Evolutionary conservation across 2,888 invertebrate genomes (phyloP), one percentile per base, ranked within the genome.

Genomic region (Diaphora mendica): DNA sequence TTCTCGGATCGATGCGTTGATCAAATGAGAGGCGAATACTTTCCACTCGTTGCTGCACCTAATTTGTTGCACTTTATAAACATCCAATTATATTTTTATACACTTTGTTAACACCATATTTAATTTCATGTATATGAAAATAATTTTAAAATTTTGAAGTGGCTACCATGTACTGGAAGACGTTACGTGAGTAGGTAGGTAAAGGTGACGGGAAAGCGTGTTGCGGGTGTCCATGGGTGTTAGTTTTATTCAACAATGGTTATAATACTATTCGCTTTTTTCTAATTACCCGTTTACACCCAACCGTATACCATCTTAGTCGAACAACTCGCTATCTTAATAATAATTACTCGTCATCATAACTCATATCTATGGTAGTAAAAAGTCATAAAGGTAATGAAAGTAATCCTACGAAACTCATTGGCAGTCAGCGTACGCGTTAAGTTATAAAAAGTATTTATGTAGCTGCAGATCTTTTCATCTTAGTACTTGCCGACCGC

Each of bases 1-100:
- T 92, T 91, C 92, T 91, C 86, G 89, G 87, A 85, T 88, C 88
- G 89, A 90, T 74, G 82, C 77, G 78, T 77, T 80, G 82, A 82
- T 82, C 76, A 79, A 89, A 90, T 90, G 87, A 86, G 84, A 83
- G 87, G 78, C 86, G 81, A 82, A 85, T 85, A 85, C 86, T 79
- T 83, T 83, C 79, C 80, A 83, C 70, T 79, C 39, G 68, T 55
- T 64, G 64, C 71, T 82, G 78, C 70, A 75, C 33, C 35, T 64
- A 30, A 67, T 44, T 66, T 71, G 35, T 71, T 75, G 75, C 71
- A 71, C 68, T 68, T 64, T 67, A 67, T 72, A 68, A 44, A 33
- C 15, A 55, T 42, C 39, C 35, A 44, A 70, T 26, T 26, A 13
- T 59, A 26, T 59, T 26, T 59, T n/a, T n/a, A 8, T 51, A 51